Conservation (phyloP, 1,140 invertebrate species). For the Dryas iulia region DNA sequence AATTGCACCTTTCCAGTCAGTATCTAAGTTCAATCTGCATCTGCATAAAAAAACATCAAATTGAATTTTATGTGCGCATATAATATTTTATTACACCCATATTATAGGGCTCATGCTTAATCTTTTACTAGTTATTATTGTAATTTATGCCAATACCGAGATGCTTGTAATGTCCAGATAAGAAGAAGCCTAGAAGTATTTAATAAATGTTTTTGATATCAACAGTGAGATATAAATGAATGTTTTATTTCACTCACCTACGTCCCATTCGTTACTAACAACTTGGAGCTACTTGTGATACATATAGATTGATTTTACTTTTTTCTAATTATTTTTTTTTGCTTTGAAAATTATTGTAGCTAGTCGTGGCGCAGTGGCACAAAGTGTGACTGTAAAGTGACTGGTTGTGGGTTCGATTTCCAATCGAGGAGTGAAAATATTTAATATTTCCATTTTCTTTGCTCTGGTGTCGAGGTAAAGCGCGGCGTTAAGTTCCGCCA, state of each 20-base stretch:
- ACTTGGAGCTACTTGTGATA: not conserved
- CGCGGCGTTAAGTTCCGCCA: too few relatives aligned
- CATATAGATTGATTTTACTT: not conserved
- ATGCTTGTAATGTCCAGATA: not conserved
- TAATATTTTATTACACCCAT: not conserved
- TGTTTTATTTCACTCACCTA: not conserved
- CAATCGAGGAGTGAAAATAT: too few relatives aligned
- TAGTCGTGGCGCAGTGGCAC: too few relatives aligned
- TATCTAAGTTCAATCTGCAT: not conserved
- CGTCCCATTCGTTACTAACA: not conserved
- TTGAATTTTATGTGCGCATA: not conserved
- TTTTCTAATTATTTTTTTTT: not conserved
- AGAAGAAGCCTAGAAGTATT: not conserved
- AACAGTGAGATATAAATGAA: not conserved
- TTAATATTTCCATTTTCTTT: too few relatives aligned
- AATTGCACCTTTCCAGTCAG: not conserved
- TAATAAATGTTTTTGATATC: not conserved
- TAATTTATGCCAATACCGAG: constrained; percentile 4
- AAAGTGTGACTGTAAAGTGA: too few relatives aligned
- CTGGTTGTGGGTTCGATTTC: too few relatives aligned
- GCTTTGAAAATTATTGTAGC: too few relatives aligned
- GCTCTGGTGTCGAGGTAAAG: too few relatives aligned
- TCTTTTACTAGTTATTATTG: not conserved
- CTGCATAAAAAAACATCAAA: not conserved
- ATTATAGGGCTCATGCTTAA: not conserved